These are phyloP conservation scores for Dermatophagoides farinae DNA, from an alignment of 1,140 invertebrate genomes.

Conservation along the genomic window DNA sequence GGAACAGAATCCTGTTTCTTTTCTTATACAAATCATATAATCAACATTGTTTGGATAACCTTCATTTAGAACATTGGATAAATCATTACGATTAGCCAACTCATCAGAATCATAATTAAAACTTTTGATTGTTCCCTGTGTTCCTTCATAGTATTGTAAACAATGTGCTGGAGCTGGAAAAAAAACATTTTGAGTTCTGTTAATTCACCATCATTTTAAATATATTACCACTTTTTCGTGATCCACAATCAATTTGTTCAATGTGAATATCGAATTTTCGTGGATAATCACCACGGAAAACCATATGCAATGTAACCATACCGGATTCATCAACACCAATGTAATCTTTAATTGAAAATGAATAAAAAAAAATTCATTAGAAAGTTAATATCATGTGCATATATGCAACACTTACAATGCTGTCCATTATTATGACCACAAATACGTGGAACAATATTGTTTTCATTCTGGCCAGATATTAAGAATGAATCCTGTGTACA, in stretches of 20 bases:
- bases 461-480: constrained; percentile 40
- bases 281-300: constrained; percentile 42
- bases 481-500: constrained; percentile 47
- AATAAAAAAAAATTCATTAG: constrained; percentile 1
- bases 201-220: background rate
- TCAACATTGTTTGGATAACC: constrained; percentile 35
- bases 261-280: constrained; percentile 54
- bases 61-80: background rate
- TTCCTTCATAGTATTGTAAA: constrained; percentile 47
- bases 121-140: constrained; percentile 42
- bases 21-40: constrained; percentile 22
- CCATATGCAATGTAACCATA: constrained; percentile 18
- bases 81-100: background rate
- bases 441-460: constrained; percentile 44
- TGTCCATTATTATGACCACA: constrained; percentile 61
- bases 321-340: constrained; percentile 20
- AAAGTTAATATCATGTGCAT: background rate
- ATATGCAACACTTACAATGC: constrained; percentile 48
- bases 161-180: constrained; percentile 46
- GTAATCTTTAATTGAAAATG: constrained; percentile 17
- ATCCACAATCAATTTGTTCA: constrained; percentile 47
- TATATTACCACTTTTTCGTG: constrained; percentile 25
- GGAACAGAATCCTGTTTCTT: constrained; percentile 23
- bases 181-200: background rate
- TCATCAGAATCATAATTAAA: constrained; percentile 32